A percentile compares a stretch with the other conserved stretches of the same genome.
Conservation (phyloP, 2,113 vertebrate species). For the Eurypyga helias region DNA sequence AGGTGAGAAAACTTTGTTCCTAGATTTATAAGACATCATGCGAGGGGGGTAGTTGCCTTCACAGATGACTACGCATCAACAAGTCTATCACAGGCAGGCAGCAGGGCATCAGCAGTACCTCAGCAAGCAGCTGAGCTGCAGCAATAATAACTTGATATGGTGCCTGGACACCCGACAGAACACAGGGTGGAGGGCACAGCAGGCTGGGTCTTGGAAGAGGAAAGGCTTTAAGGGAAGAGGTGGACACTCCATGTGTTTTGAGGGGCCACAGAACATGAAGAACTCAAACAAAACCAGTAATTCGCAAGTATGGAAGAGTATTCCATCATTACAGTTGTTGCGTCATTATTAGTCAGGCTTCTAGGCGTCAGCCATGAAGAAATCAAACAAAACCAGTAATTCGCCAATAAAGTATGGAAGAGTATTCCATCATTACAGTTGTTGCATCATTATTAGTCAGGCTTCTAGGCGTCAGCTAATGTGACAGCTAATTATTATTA, state of each 20-base stretch:
- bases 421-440: background rate
- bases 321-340: background rate
- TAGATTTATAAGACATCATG: background rate
- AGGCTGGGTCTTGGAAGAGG: background rate
- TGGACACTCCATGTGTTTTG: background rate
- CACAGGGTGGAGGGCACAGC: background rate
- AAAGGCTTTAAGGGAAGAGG: background rate
- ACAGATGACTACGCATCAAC: background rate
- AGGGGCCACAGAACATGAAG: background rate
- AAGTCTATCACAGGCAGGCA: background rate
- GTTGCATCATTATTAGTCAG: slow-evolving; percentile 49
- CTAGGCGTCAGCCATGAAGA: background rate
- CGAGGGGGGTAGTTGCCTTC: background rate
- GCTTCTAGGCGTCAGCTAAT: background rate
- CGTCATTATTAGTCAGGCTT: slow-evolving; percentile 46
- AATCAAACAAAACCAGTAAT: background rate
- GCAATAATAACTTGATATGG: background rate
- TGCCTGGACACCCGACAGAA: background rate
- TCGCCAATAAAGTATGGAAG: background rate
- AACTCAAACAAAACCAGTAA: background rate
- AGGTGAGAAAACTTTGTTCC: background rate
- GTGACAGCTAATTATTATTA: slow-evolving; percentile 10
- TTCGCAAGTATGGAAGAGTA: background rate
- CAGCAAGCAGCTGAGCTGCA: background rate
- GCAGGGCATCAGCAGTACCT: background rate